Evolutionary conservation across 2,113 vertebrate species (phyloP), one percentile per base, ranked within the genome.

Genomic region (Dermatemys mawii): DNA sequence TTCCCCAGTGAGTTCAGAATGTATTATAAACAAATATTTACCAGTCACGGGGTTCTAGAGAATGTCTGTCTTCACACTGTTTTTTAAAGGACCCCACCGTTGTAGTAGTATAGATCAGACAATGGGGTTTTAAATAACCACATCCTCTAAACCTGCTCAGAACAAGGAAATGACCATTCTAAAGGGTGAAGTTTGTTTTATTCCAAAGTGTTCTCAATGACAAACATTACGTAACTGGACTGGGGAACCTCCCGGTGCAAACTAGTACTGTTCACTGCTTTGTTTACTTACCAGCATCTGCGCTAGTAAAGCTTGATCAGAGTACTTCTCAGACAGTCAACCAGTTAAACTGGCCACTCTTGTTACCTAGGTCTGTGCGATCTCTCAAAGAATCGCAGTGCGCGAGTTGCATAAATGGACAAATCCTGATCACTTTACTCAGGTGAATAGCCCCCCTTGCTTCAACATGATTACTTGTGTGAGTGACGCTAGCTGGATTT

Each of bases 221-320:
- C 22, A 46, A 76, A 26, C 5, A 11, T 46, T 46, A 46, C 11
- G 3, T 76, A 76, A 44, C 13, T 44, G 12, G 12, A 27, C 73
- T 46, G 12, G 24, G 46, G 11, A 76, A 76, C 13, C 14, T 3
- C 35, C 51, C 24, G 9, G 5, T 6, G 1, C 60, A 75, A 5
- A 60, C 3, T 10, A 11, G 12, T 29, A 8, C 2, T 0, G 21
- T 32, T 46, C 35, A 6, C 53, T 0, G 49, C 67, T 54, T 4
- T 1, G 38, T n/a, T 79, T n/a, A 50, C 48, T 11, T n/a, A 50
- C 11, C 32, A 11, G 19, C 32, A n/a, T 24, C 48, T 50, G 48
- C 10, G 3, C 78, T 27, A 10, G 16, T 32, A n/a, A 51, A 79
- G 19, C 78, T 22, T 19, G 48, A 79, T n/a, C 48, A n/a, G 32